Evolutionary conservation across 2,888 invertebrate genomes (phyloP).

Genomic region (Synanthedon formicaeformis): DNA sequence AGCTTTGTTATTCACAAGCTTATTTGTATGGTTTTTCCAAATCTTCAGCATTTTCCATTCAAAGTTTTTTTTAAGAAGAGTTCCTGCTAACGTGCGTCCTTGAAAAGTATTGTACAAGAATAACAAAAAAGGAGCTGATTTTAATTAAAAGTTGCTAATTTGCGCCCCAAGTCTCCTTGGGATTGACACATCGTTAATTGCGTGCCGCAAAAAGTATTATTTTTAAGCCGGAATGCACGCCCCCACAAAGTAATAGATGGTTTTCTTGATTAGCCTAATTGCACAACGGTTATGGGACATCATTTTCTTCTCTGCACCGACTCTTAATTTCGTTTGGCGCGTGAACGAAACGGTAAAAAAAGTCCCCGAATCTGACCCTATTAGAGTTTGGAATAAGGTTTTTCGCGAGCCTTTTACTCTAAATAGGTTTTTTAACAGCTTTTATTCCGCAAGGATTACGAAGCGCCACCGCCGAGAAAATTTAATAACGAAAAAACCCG

Average conservation of each 20-base stretch:
- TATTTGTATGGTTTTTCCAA: no score
- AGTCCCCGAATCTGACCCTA: background rate
- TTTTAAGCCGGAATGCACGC: background rate
- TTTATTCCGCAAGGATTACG: slow-evolving; percentile 1
- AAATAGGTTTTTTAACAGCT: slow-evolving; percentile 1
- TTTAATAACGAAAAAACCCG: background rate
- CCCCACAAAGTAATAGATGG: background rate
- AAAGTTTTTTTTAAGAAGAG: no score
- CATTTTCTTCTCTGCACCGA: background rate
- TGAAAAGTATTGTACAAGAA: background rate
- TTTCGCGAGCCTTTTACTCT: background rate
- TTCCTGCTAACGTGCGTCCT: no score
- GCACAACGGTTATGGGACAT: background rate
- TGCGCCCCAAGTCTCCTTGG: background rate
- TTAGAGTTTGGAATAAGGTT: background rate
- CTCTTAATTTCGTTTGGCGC: background rate
- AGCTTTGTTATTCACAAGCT: no score
- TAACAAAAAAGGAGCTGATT: background rate
- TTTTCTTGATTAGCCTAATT: background rate
- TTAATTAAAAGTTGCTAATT: background rate
- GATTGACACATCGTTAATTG: background rate
- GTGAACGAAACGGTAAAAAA: background rate
- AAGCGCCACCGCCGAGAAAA: background rate
- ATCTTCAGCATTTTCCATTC: no score
- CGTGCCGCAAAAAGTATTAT: background rate